Evolutionary conservation across 2,797 vertebrate species (phyloP).

Genomic region (Oreonectes daqikongensis): DNA sequence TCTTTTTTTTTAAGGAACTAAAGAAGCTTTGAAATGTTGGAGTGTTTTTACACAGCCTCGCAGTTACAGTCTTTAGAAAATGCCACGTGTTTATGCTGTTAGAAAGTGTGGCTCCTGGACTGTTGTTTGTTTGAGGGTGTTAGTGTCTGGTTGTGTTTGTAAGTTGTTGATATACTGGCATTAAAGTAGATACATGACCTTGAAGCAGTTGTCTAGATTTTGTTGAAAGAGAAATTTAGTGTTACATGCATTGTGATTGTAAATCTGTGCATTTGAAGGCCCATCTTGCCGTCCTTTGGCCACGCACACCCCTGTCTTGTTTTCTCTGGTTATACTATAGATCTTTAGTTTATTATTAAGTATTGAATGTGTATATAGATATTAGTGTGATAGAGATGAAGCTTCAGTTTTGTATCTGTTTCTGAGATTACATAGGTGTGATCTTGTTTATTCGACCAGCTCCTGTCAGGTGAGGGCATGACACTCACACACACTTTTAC

Average conservation of each 20-base stretch:
- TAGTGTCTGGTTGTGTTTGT: not conserved
- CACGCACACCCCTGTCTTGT: not conserved
- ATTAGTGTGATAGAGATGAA: constrained; percentile 36
- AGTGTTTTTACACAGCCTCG: not conserved
- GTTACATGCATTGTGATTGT: constrained; percentile 24
- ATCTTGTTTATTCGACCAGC: constrained; percentile 44
- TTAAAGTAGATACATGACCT: constrained; percentile 37
- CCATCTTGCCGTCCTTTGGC: not conserved
- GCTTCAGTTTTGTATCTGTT: constrained; percentile 24
- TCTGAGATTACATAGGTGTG: constrained; percentile 35
- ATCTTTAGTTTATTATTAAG: not conserved
- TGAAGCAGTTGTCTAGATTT: constrained; percentile 47
- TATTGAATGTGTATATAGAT: not conserved
- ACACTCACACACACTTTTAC: not conserved
- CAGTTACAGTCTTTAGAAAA: not conserved
- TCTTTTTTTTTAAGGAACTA: not conserved
- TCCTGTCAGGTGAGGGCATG: constrained; percentile 23
- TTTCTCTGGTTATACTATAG: not conserved
- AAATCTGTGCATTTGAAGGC: constrained; percentile 13
- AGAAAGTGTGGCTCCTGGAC: not conserved
- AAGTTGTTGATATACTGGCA: constrained; percentile 10
- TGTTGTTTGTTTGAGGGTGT: constrained; percentile 9
- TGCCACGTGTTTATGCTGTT: not conserved
- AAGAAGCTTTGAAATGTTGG: not conserved
- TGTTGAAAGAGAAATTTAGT: constrained; percentile 20